Evolutionary conservation across 2,888 invertebrate species (phyloP).

Genomic region (Orchesellides sinensis): DNA sequence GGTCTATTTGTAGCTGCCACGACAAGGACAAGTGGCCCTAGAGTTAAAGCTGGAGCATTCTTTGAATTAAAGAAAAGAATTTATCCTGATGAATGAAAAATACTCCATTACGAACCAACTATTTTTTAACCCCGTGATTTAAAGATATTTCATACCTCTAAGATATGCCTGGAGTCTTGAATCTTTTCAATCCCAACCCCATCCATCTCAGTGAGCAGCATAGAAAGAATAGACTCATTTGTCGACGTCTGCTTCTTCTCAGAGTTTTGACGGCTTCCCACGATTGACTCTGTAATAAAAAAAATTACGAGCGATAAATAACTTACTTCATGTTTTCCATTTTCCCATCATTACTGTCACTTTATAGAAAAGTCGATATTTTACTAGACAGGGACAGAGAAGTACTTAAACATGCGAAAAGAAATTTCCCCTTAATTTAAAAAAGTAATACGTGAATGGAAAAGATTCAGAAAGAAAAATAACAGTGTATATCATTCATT

Average conservation of each 20-base stretch:
- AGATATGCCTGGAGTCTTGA: slow-evolving; percentile 9
- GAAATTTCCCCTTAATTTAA: too few relatives aligned
- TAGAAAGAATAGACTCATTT: slow-evolving; percentile 80
- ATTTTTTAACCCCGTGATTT: too few relatives aligned
- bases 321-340: slow-evolving; percentile 14
- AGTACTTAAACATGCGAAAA: neutral
- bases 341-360: slow-evolving; percentile 67
- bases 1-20: slow-evolving; percentile 84
- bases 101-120: too few relatives aligned
- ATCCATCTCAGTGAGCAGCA: slow-evolving; percentile 83
- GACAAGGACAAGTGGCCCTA: slow-evolving; percentile 78
- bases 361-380: slow-evolving; percentile 7
- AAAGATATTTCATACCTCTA: neutral
- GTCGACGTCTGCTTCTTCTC: slow-evolving; percentile 70
- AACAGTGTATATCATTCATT: neutral
- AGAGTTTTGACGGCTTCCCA: slow-evolving; percentile 76
- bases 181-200: slow-evolving; percentile 79
- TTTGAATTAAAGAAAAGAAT: slow-evolving; percentile 9
- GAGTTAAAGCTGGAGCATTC: slow-evolving; percentile 15
- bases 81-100: neutral
- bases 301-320: slow-evolving; percentile 46
- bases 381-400: neutral
- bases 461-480: neutral
- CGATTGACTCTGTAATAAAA: slow-evolving; percentile 76
- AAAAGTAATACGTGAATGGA: neutral